Conservation (phyloP, 2,113 vertebrate species). For the Hoplias malabaricus region DNA sequence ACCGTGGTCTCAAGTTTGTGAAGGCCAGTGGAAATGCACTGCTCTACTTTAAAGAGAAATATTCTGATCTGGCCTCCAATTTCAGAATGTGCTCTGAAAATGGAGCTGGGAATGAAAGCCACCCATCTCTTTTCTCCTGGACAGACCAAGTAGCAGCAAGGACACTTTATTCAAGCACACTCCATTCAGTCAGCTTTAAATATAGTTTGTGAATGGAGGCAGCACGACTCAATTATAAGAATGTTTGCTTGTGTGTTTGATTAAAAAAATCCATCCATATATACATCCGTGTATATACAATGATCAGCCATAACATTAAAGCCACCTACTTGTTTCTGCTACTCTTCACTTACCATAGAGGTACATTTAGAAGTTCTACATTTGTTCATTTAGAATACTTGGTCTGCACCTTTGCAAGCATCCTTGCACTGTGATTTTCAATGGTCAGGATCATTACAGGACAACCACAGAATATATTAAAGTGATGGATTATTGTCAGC, state of each 20-base stretch:
- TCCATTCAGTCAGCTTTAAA: constrained; percentile 63
- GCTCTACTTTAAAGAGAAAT: constrained; percentile 36
- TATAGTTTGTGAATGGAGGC: constrained; percentile 66
- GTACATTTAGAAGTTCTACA: too few relatives aligned
- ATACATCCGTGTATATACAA: too few relatives aligned
- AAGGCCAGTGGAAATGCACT: constrained; percentile 36
- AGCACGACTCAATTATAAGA: constrained; percentile 55
- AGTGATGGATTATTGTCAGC: too few relatives aligned
- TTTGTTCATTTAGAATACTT: too few relatives aligned
- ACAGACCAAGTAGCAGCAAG: constrained; percentile 57
- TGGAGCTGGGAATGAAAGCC: constrained; percentile 34
- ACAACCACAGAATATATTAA: too few relatives aligned
- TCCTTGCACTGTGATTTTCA: too few relatives aligned
- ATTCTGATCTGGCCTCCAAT: constrained; percentile 32
- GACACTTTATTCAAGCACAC: constrained; percentile 56
- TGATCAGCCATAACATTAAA: too few relatives aligned
- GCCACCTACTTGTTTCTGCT: too few relatives aligned
- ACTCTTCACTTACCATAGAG: too few relatives aligned
- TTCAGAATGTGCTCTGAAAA: constrained; percentile 35
- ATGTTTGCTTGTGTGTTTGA: constrained; percentile 42
- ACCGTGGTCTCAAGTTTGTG: constrained; percentile 7
- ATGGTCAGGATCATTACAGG: too few relatives aligned
- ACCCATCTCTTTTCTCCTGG: constrained; percentile 41
- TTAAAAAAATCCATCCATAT: constrained; percentile 56
- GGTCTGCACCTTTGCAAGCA: too few relatives aligned